Conservation (phyloP, 1,140 invertebrate species). For the Drosophila ambigua region DNA sequence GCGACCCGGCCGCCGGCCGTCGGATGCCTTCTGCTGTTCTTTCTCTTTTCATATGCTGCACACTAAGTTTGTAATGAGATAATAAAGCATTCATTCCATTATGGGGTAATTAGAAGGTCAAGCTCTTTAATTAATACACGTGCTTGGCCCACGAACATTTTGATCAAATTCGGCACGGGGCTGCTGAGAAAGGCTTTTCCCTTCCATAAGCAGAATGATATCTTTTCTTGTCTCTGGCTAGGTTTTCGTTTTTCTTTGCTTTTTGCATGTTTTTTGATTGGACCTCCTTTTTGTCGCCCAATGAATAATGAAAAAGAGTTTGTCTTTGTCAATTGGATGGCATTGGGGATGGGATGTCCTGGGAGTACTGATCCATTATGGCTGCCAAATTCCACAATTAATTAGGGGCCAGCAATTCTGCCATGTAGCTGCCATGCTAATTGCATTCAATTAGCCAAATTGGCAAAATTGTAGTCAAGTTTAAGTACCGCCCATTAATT, state of each 20-base stretch:
- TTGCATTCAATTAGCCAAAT: conserved; percentile 79
- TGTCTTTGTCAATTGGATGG: conserved; percentile 51
- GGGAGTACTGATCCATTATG: conserved; percentile 22
- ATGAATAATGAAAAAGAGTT: conserved; percentile 74
- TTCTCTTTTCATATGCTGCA: conserved; percentile 45
- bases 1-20: not conserved
- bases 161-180: conserved; percentile 12
- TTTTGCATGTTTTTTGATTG: conserved; percentile 27
- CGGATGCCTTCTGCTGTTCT: not conserved
- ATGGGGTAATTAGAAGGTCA: conserved; percentile 71
- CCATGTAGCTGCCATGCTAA: conserved; percentile 53
- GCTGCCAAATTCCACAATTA: conserved; percentile 66
- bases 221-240: not conserved
- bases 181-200: too few relatives aligned
- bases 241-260: conserved; percentile 15
- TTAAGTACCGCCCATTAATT: conserved; percentile 47
- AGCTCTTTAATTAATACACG: conserved; percentile 73
- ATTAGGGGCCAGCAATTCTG: conserved; percentile 48
- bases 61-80: conserved; percentile 71
- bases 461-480: conserved; percentile 55
- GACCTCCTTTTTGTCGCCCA: conserved; percentile 46
- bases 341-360: too few relatives aligned
- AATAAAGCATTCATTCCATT: conserved; percentile 57
- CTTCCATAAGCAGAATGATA: not conserved
- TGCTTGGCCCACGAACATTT: conserved; percentile 29